A percentile compares a stretch with the other conserved stretches of the same genome.
Conservation (phyloP, 2,888 invertebrate species). For the Spodoptera littoralis region DNA sequence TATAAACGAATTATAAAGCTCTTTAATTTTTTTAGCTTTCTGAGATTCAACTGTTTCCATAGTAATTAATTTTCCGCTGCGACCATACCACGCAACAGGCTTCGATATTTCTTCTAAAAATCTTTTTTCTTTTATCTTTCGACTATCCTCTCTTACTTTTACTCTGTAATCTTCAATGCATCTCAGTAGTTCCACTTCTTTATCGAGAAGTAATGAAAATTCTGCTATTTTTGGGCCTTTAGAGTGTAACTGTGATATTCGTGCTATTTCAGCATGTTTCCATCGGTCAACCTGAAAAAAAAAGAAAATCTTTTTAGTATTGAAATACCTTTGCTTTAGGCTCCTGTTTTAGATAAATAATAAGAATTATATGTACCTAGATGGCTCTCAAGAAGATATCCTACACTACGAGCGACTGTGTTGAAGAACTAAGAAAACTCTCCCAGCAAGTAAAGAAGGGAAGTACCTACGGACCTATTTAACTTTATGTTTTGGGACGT, state of each 20-base stretch:
- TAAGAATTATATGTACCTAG: too few species aligned
- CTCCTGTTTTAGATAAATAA: too few species aligned
- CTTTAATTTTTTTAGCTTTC: constrained; percentile 92
- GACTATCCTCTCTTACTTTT: constrained; percentile 89
- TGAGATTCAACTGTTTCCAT: constrained; percentile 95
- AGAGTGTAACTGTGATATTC: constrained; percentile 90
- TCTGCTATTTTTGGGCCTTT: constrained; percentile 92
- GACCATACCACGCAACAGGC: constrained; percentile 93
- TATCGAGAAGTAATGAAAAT: constrained; percentile 91
- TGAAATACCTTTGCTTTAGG: too few species aligned
- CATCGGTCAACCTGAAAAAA: constrained; percentile 89
- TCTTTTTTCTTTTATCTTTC: constrained; percentile 89
- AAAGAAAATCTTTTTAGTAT: too few species aligned
- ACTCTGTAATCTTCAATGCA: constrained; percentile 91
- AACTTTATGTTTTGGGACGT: too few species aligned
- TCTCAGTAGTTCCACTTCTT: constrained; percentile 91
- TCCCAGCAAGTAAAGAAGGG: too few species aligned
- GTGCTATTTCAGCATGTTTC: constrained; percentile 90
- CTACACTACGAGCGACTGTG: too few species aligned
- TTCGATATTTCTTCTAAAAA: constrained; percentile 91
- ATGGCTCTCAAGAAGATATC: too few species aligned
- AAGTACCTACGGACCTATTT: too few species aligned
- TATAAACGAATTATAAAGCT: constrained; percentile 91
- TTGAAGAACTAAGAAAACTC: too few species aligned
- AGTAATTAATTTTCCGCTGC: constrained; percentile 91